Percentiles rank a stretch among this genome's conserved stretches.
phyloP scores from a whole-genome alignment of 2,113 vertebrate species.

The Oxygymnocypris stewartii region DNA sequence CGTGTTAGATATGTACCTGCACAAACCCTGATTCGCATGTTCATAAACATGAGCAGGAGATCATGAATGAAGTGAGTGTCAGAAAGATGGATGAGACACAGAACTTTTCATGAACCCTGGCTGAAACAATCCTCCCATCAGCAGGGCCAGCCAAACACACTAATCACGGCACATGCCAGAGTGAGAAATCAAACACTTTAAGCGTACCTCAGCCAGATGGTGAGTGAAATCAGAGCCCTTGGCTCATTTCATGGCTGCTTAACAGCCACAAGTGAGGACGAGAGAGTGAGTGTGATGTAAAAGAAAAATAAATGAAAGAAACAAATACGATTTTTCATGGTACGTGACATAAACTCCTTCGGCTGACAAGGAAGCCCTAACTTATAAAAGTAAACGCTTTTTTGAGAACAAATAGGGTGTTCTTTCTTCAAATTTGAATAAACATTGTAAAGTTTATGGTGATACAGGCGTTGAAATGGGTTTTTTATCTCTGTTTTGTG shows the following conservation, averaged over 20 bases:
- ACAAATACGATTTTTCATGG: constrained; percentile 12
- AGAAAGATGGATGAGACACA: constrained; percentile 36
- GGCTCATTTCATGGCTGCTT: constrained; percentile 67
- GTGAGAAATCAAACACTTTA: constrained; percentile 65
- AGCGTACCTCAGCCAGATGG: constrained; percentile 67
- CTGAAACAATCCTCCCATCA: constrained; percentile 26
- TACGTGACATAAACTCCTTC: neutral
- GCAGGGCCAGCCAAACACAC: constrained; percentile 53
- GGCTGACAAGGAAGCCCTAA: constrained; percentile 2
- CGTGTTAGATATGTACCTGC: neutral
- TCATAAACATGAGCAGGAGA: neutral
- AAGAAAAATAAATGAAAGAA: constrained; percentile 57
- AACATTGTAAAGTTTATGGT: neutral
- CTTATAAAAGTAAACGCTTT: neutral
- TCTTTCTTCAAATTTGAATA: neutral
- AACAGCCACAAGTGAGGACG: constrained; percentile 51
- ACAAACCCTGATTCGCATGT: neutral
- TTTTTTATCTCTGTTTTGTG: neutral
- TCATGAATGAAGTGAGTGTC: constrained; percentile 25
- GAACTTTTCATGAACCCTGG: constrained; percentile 26
- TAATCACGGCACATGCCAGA: constrained; percentile 57
- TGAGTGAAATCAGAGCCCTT: constrained; percentile 65
- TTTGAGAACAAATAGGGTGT: neutral
- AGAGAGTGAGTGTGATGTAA: neutral
- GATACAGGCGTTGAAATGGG: neutral